These are phyloP conservation scores for Dorcus parallelipipedus DNA, from an alignment of 2,888 invertebrate genomes.

Conservation along the genomic window DNA sequence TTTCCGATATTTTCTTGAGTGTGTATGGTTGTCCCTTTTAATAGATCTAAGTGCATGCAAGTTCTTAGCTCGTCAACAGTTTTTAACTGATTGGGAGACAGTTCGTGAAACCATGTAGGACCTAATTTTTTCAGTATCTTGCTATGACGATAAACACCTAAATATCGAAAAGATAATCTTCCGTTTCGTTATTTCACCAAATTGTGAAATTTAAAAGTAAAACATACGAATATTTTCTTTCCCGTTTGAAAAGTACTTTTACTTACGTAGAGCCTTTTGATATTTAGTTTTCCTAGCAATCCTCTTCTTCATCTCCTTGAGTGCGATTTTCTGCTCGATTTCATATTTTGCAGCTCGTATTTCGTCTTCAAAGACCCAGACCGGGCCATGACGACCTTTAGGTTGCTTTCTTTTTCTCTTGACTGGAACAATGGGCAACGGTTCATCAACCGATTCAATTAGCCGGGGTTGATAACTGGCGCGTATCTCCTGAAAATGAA, in stretches of 20 bases:
- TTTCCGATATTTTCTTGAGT: slow-evolving; percentile 35
- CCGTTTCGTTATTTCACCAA: too few relatives aligned
- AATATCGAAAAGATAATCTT: not conserved
- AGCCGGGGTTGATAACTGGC: slow-evolving; percentile 34
- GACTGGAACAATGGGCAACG: not conserved
- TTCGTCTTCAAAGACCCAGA: slow-evolving; percentile 37
- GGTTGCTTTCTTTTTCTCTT: slow-evolving; percentile 11
- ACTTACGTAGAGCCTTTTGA: slow-evolving; percentile 7
- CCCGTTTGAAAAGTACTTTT: not conserved
- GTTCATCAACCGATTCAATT: too few relatives aligned
- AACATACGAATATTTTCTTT: too few relatives aligned
- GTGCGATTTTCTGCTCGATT: slow-evolving; percentile 21
- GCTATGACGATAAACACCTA: slow-evolving; percentile 23
- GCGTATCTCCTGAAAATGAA: slow-evolving; percentile 31
- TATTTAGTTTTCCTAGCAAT: slow-evolving; percentile 11
- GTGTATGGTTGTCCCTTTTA: slow-evolving; percentile 27
- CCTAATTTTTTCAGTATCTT: slow-evolving; percentile 29
- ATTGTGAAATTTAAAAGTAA: not conserved
- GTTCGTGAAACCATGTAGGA: slow-evolving; percentile 45
- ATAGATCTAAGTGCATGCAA: slow-evolving; percentile 32
- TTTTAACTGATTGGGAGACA: slow-evolving; percentile 39
- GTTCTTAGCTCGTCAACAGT: slow-evolving; percentile 34
- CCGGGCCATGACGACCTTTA: slow-evolving; percentile 32
- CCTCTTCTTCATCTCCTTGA: slow-evolving; percentile 12
- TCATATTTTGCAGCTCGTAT: slow-evolving; percentile 24